Conservation (phyloP, 2,888 invertebrate genomes). For the Furcula furcula region DNA sequence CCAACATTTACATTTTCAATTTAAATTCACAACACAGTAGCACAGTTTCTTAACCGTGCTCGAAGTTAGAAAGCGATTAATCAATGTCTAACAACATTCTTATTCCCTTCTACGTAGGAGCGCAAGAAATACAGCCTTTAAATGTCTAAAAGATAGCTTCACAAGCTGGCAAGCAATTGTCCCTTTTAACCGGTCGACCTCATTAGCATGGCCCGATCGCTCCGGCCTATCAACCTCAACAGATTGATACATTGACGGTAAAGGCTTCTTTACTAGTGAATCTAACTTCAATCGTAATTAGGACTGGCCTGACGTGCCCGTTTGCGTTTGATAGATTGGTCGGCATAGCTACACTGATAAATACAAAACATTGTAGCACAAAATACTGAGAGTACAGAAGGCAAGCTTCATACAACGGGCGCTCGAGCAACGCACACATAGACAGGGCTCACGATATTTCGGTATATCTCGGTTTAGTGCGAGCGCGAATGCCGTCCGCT, state of each 20-base stretch:
- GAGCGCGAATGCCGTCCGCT: too few relatives aligned
- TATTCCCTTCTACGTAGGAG: slow-evolving; percentile 42
- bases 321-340: slow-evolving; percentile 45
- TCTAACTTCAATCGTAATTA: slow-evolving; percentile 57
- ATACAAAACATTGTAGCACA: too few relatives aligned
- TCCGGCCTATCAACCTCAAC: slow-evolving; percentile 52
- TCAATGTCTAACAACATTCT: slow-evolving; percentile 57
- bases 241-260: slow-evolving; percentile 73
- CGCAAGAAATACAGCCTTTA: slow-evolving; percentile 61
- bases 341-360: slow-evolving; percentile 8
- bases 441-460: too few relatives aligned
- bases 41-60: slow-evolving; percentile 40
- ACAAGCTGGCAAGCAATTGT: slow-evolving; percentile 65
- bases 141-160: slow-evolving; percentile 63
- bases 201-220: slow-evolving; percentile 70
- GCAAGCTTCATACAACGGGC: too few relatives aligned
- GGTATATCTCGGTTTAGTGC: too few relatives aligned
- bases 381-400: too few relatives aligned
- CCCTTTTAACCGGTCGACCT: slow-evolving; percentile 63
- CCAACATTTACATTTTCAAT: slow-evolving; percentile 46
- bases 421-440: too few relatives aligned
- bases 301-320: slow-evolving; percentile 37
- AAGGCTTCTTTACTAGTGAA: slow-evolving; percentile 55
- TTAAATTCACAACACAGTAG: slow-evolving; percentile 43
- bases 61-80: slow-evolving; percentile 49